Conservation (phyloP, 2,888 invertebrate species). For the Dryobotodes eremita region DNA sequence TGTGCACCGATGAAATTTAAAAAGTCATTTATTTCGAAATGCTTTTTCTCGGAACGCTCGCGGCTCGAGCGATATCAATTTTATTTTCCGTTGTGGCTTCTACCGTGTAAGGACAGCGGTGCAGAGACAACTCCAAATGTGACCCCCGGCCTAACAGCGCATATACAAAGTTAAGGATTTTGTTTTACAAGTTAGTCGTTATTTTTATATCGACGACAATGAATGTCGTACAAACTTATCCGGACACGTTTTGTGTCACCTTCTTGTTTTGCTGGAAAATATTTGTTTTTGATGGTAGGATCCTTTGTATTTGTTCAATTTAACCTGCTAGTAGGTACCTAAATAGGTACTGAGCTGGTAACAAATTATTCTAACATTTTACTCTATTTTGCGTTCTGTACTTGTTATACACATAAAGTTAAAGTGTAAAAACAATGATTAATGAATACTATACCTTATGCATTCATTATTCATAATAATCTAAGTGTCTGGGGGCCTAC, state of each 20-base stretch:
- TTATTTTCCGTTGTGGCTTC: conserved; percentile 89
- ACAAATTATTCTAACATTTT: not conserved
- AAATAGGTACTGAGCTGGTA: too few species aligned
- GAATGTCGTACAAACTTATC: conserved; percentile 61
- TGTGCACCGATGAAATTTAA: conserved; percentile 91
- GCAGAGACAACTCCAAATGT: conserved; percentile 67
- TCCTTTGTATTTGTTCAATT: conserved; percentile 6
- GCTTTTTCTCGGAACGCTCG: conserved; percentile 90
- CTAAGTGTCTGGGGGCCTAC: too few species aligned
- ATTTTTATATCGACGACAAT: conserved; percentile 67
- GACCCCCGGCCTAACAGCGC: conserved; percentile 62
- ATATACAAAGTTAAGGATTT: conserved; percentile 65
- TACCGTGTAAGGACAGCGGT: conserved; percentile 74
- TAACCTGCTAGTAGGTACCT: too few species aligned
- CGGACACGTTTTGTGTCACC: conserved; percentile 47
- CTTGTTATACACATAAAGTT: too few species aligned
- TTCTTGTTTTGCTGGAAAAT: conserved; percentile 36
- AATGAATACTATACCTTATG: not conserved
- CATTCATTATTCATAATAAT: conserved; percentile 11
- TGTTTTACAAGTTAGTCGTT: conserved; percentile 64
- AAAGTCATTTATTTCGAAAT: conserved; percentile 91
- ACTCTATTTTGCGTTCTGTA: not conserved
- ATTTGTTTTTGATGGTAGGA: conserved; percentile 6
- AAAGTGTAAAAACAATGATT: not conserved
- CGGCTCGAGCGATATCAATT: conserved; percentile 89